Evolutionary conservation across 2,113 vertebrate species (phyloP), one percentile per base, ranked within the genome.

Genomic region (Prietella phreatophila): DNA sequence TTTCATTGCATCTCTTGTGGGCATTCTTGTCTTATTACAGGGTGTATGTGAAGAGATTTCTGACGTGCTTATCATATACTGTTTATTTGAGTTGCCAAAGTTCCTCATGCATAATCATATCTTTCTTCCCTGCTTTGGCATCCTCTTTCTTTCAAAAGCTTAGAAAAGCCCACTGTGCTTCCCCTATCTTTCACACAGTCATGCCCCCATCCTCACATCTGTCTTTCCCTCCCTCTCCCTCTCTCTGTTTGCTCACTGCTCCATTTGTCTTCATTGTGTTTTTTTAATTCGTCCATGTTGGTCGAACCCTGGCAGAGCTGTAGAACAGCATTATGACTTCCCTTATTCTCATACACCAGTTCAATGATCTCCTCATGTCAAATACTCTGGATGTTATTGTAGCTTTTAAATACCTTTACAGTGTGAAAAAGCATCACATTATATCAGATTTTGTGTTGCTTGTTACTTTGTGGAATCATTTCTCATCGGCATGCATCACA

Each of bases 111-210:
- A 60, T 82, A 81, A 81, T 60, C 56, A 58, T 79, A 55, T 55
- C 76, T 55, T 33, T 81, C 27, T 81, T 56, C 19, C 7, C 14
- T 33, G 71, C 88, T 79, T 85, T 79, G 83, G 60, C 75, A 82
- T 58, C 73, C 87, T 79, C 73, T 84, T 85, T 90, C 84, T 95
- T 93, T 93, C 92, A 93, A 93, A 95, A 94, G 94, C 94, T 94
- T 93, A 95, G 93, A 96, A 96, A 95, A 94, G 91, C 91, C 83
- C 93, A 93, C 83, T 61, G 71, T 25, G 2, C 79, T 91, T 86
- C 63, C 91, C 92, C 91, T 91, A 85, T 82, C 87, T 90, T 73
- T 90, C 86, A 76, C 87, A 86, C 84, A 85, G 87, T 84, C 88
- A 89, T 89, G 27, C 39, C 86, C 79, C 82, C 63, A 39, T 83